Base-by-base conservation (phyloP, 1,140 invertebrate genomes). In the Pseudomyrmex dendroicus region DNA sequence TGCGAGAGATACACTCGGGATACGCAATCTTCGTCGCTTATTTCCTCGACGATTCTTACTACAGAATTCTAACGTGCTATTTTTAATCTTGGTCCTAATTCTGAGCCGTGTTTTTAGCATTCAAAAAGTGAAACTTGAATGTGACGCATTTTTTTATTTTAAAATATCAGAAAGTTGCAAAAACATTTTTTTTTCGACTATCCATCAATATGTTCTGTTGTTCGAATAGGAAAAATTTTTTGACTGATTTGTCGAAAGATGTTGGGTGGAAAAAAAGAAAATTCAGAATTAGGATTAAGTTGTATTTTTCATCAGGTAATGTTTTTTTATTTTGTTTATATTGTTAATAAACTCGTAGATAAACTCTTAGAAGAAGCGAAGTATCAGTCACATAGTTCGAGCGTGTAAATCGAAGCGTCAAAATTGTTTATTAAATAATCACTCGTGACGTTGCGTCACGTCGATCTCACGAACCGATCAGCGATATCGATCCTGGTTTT, bases 401-500 rank as follows among this genome's bases (percentile, higher is more conserved):
- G 22, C 2, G 35, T 20, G 52, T 76, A 52, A 9, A 67, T 67
- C 20, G 46, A n/a, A 25, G 56, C 54, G 7, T 35, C 35, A 20
- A 44, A 44, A 54, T 15, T 5, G 9, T 66, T 54, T 44, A 22
- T 56, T 56, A 77, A 44, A 46, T 1, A 7, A 68, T 77, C 54
- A 44, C 25, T 35, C 35, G 35, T 35, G 35, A 35, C 35, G 7
- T 35, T 35, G 35, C 35, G 35, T 35, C 4, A 8, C 56, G 9
- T 46, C 44, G 35, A 56, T 12, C 9, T 67, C n/a, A 52, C 50
- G 63, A 2, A 46, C 25, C 57, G 61, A 35, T 10, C 25, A n/a
- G 70, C 17, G n/a, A 35, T 15, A 83, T 74, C 63, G 57, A 22
- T 57, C 5, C 62, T 67, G 35, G 7, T 48, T 52, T 25, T 76